Evolutionary conservation across 2,888 invertebrate genomes (phyloP).

Genomic region (Syrista parreyssii): DNA sequence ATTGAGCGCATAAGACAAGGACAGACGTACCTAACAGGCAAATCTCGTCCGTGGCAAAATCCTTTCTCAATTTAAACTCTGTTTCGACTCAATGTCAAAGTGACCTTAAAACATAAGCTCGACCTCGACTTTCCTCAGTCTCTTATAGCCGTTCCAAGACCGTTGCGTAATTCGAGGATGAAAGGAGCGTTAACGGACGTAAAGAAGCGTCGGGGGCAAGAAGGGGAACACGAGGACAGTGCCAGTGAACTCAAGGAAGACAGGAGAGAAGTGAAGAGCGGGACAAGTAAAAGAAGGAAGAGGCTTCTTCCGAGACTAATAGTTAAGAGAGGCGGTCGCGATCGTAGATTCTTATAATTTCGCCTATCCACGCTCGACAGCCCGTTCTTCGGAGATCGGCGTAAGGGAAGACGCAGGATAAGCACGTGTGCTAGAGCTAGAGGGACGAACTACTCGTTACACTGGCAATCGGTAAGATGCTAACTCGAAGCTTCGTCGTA

Average conservation of each 20-base stretch:
- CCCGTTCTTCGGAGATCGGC: background rate
- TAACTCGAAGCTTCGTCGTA: background rate
- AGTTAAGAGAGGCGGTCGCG: conserved; percentile 12
- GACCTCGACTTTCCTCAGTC: background rate
- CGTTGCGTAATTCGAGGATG: background rate
- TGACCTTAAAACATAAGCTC: background rate
- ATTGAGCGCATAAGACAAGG: background rate
- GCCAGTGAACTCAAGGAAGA: conserved; percentile 51
- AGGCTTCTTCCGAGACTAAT: conserved; percentile 41
- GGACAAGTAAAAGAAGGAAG: background rate
- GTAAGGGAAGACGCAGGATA: background rate
- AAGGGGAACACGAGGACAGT: conserved; percentile 52
- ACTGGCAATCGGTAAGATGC: background rate
- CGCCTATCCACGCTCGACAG: background rate
- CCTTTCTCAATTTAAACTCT: background rate
- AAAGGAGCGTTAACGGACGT: conserved; percentile 1
- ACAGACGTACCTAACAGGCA: background rate
- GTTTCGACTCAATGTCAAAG: background rate
- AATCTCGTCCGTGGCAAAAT: background rate
- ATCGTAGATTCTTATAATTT: background rate
- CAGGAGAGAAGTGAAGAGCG: conserved; percentile 6
- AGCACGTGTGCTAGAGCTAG: background rate
- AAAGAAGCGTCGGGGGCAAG: conserved; percentile 37
- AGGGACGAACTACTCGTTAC: background rate
- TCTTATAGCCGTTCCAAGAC: background rate